These are phyloP conservation scores for Chromoteleia sp. DNA, from an alignment of 2,888 invertebrate genomes.

Conservation along the genomic window DNA sequence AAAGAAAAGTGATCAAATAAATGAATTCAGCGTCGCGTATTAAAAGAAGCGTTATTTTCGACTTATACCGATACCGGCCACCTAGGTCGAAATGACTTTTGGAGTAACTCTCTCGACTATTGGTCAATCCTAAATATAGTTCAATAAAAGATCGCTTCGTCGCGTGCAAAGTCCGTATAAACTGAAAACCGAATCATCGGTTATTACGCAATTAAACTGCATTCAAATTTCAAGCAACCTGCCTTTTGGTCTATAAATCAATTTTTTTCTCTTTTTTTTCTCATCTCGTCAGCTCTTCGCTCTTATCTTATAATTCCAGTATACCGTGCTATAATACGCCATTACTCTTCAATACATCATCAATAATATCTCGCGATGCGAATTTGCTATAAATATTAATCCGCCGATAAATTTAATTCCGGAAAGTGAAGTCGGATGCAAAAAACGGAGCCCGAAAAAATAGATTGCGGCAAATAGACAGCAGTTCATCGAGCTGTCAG, in stretches of 20 bases:
- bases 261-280: not conserved
- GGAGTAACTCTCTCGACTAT: constrained; percentile 21
- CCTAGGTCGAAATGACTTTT: constrained; percentile 40
- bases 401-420: constrained; percentile 47
- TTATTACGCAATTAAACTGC: too few species aligned
- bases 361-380: constrained; percentile 46
- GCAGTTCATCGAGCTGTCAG: constrained; percentile 79
- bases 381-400: constrained; percentile 53
- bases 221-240: not conserved
- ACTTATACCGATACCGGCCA: constrained; percentile 40
- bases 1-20: too few species aligned
- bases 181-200: not conserved
- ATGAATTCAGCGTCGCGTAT: too few species aligned
- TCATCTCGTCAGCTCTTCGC: constrained; percentile 20
- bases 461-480: constrained; percentile 68
- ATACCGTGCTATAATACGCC: too few species aligned
- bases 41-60: too few species aligned
- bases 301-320: too few species aligned
- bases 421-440: constrained; percentile 46
- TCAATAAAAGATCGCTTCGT: not conserved
- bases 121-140: not conserved
- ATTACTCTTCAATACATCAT: constrained; percentile 54
- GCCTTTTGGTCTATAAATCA: constrained; percentile 11
- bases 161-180: not conserved
- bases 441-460: constrained; percentile 32